Percentiles rank a stretch among this genome's conserved stretches.
Conservation (phyloP, 2,113 vertebrate genomes). For the Chaetura pelagica region DNA sequence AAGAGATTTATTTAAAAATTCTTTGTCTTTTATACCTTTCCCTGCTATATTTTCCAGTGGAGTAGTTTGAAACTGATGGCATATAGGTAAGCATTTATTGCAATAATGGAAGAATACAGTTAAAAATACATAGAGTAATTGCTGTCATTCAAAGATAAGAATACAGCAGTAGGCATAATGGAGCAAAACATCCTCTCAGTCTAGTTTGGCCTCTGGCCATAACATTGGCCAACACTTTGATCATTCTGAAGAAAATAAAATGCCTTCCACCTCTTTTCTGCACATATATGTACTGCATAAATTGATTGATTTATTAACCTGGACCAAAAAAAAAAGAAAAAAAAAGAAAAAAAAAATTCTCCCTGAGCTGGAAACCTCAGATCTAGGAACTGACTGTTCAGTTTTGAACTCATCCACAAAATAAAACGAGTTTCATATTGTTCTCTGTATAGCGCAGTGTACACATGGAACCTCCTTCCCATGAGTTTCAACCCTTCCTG, state of each 20-base stretch:
- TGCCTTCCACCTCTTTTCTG: neutral
- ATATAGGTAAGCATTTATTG: conserved; percentile 80
- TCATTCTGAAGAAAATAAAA: conserved; percentile 37
- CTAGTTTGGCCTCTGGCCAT: conserved; percentile 44
- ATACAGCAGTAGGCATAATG: conserved; percentile 61
- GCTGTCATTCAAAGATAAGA: conserved; percentile 64
- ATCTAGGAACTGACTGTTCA: neutral
- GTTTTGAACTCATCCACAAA: neutral
- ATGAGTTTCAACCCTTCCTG: fast-evolving
- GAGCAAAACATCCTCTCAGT: conserved; percentile 63
- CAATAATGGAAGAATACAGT: conserved; percentile 70
- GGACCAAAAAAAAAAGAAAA: neutral
- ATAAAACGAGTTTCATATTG: neutral
- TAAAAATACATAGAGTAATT: conserved; percentile 71
- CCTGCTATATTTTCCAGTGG: conserved; percentile 68
- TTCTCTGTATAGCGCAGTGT: neutral
- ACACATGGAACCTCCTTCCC: neutral
- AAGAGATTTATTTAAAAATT: conserved; percentile 80
- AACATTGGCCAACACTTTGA: conserved; percentile 33
- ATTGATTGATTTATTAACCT: conserved; percentile 18
- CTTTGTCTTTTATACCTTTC: conserved; percentile 77
- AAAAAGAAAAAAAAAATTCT: neutral
- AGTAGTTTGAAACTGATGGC: conserved; percentile 76
- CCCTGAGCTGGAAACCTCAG: neutral
- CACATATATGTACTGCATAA: neutral